A percentile compares a stretch with the other conserved stretches of the same genome.
phyloP scores from a whole-genome alignment of 1,140 invertebrate species.

The Ips nitidus region DNA sequence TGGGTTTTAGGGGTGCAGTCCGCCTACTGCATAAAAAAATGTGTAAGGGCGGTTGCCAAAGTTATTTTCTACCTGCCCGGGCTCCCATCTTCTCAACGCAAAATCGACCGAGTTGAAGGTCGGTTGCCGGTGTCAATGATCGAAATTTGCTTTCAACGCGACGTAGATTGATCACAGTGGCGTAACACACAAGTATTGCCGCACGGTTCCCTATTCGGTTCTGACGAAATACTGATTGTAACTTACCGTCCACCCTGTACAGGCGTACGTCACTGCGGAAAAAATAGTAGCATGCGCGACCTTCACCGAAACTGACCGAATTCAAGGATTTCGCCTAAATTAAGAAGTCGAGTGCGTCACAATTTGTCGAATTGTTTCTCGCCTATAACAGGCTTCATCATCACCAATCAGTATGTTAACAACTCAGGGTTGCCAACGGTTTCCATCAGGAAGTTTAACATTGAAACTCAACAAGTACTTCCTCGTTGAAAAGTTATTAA shows the following conservation, averaged over 20 bases:
- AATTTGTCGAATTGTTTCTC: neutral
- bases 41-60: constrained; percentile 1
- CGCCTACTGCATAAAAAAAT: neutral
- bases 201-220: neutral
- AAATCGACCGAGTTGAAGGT: constrained; percentile 52
- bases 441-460: no score
- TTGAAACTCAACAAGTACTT: no score
- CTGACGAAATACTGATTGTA: neutral
- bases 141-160: constrained; percentile 32
- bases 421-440: no score
- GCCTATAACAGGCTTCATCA: no score
- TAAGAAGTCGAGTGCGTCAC: constrained; percentile 23
- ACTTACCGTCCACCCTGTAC: no score
- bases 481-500: no score
- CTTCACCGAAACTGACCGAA: constrained; percentile 16
- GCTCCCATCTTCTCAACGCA: constrained; percentile 39
- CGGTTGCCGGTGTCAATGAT: constrained; percentile 51
- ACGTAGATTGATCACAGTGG: constrained; percentile 25
- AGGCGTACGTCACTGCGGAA: no score
- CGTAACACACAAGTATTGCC: constrained; percentile 3
- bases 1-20: neutral
- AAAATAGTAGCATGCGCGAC: neutral
- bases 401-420: no score
- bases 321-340: constrained; percentile 19
- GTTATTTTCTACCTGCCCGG: constrained; percentile 17